Evolutionary conservation across 2,888 invertebrate genomes (phyloP).

Genomic region (Ennomos erosarius): DNA sequence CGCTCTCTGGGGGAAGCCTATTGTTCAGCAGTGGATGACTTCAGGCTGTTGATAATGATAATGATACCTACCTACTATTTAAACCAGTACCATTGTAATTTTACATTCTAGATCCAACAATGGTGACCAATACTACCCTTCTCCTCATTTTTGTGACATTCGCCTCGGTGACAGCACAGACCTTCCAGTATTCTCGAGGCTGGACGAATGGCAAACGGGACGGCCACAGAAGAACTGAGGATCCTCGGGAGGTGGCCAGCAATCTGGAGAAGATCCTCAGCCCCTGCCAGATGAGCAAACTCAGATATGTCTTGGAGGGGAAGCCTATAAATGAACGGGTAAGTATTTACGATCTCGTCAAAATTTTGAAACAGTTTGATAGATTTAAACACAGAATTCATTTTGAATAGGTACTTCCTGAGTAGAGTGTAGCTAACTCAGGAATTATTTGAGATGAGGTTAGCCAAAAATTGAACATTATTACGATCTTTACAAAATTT

Average conservation of each 20-base stretch:
- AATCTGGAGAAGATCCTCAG: constrained; percentile 67
- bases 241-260: constrained; percentile 52
- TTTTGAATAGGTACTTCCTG: too few relatives aligned
- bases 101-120: constrained; percentile 50
- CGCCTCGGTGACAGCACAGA: constrained; percentile 85
- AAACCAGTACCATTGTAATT: background rate
- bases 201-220: constrained; percentile 91
- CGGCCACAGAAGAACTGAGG: constrained; percentile 52
- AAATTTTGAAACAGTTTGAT: too few relatives aligned
- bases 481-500: background rate
- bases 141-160: constrained; percentile 73
- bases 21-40: too few relatives aligned
- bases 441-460: too few relatives aligned
- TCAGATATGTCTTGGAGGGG: constrained; percentile 81
- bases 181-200: constrained; percentile 91
- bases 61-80: too few relatives aligned
- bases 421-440: too few relatives aligned
- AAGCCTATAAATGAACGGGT: constrained; percentile 78
- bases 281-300: constrained; percentile 80
- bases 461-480: too few relatives aligned
- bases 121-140: constrained; percentile 62
- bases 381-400: too few relatives aligned
- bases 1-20: too few relatives aligned
- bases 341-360: constrained; percentile 28
- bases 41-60: too few relatives aligned